Evolutionary conservation across 2,113 vertebrate species (phyloP), one percentile per base, ranked within the genome.

Genomic region (Strix aluco): DNA sequence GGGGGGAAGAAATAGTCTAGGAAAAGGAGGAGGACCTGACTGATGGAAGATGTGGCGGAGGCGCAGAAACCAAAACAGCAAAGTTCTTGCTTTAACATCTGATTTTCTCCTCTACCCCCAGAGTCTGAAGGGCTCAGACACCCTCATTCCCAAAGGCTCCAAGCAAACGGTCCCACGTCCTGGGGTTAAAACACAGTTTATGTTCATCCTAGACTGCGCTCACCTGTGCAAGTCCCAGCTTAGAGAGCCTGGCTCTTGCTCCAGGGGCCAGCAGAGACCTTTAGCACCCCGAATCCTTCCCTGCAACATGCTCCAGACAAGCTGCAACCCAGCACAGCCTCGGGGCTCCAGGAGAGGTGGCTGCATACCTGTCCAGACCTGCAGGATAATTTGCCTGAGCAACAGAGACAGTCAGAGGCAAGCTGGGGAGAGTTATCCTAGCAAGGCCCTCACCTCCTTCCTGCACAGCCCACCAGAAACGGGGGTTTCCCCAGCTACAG

Each of bases 151-250:
- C 36, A 55, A 70, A 65, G 63, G 81, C 15, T 55, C 57, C 14
- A 2, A 46, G 71, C 25, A 20, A 81, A 70, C 0, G 0, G 40
- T 23, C n/a, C 42, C 5, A 15, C 7, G 1, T 34, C 66, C 72
- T 13, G 55, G 38, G 10, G 44, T 32, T 55, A 14, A 67, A 66
- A 1, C 26, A 2, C 8, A 14, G 15, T 25, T 36, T 3, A 2
- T 11, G 6, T 9, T 21, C 78, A 27, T 10, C 52, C 90, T 8
- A 11, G 40, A 13, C 20, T 1, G 23, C 32, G 27, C 25, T 9
- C 11, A 30, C 36, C 69, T 5, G 7, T 6, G 26, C 34, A 3
- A 0, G 6, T 27, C 79, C 52, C 78, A 29, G 57, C 67, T 36
- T 9, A 13, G 49, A 7, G 40, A 55, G 40, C 4, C 54, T 32